Evolutionary conservation across 2,113 vertebrate genomes (phyloP).

Genomic region (Desmodus rotundus): DNA sequence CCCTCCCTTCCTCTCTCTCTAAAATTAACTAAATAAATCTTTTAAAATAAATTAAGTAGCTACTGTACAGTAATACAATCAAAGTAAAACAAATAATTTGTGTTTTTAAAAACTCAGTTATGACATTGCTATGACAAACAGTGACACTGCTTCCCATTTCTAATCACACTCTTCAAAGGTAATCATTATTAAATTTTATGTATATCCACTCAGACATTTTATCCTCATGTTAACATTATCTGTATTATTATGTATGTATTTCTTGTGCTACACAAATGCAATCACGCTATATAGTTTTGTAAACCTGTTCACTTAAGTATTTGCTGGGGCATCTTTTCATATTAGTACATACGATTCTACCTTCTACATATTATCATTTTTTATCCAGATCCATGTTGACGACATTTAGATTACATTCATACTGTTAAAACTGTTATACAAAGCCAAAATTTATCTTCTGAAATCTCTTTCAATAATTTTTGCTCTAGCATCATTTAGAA

Average conservation of each 20-base stretch:
- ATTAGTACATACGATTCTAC: background rate
- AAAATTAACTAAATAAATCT: no score
- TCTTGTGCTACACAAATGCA: background rate
- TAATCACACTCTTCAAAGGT: background rate
- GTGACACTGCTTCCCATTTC: background rate
- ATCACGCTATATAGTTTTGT: background rate
- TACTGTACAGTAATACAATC: background rate
- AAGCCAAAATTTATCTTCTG: background rate
- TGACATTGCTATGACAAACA: background rate
- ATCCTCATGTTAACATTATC: background rate
- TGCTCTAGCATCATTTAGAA: background rate
- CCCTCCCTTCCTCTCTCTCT: no score
- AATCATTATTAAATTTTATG: background rate
- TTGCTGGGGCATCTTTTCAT: background rate
- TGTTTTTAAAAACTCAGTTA: background rate
- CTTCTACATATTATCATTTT: background rate
- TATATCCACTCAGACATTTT: background rate
- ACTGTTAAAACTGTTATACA: background rate
- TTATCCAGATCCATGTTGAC: background rate
- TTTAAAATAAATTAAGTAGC: background rate
- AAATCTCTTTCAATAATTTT: background rate
- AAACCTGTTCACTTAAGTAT: background rate
- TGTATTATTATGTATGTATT: background rate
- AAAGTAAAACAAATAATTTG: background rate
- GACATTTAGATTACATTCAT: conserved; percentile 12